Percentiles rank a stretch among this genome's conserved stretches.
Evolutionary conservation across 2,797 vertebrate genomes (phyloP).

Genomic region (Euphonia xanthogaster): DNA sequence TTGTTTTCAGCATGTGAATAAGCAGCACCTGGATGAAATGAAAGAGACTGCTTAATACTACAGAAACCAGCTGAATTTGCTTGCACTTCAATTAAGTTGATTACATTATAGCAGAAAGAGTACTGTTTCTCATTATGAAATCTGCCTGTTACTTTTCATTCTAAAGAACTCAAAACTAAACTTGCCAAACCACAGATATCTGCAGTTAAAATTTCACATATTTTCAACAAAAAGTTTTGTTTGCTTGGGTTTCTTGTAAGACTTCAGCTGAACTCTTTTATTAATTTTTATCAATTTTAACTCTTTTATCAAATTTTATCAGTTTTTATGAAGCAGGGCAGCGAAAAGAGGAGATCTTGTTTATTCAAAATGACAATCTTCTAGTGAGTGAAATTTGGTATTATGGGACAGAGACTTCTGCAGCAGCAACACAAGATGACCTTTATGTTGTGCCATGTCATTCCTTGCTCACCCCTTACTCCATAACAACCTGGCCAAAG

Average conservation of each 20-base stretch:
- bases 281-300: neutral
- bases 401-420: neutral
- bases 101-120: neutral
- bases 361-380: neutral
- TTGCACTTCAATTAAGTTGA: neutral
- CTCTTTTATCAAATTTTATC: neutral
- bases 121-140: neutral
- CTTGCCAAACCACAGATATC: neutral
- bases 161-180: neutral
- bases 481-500: neutral
- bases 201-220: neutral
- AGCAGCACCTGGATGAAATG: constrained; percentile 84
- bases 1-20: constrained; percentile 85
- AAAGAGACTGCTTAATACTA: neutral
- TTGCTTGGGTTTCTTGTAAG: neutral
- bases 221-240: neutral
- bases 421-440: neutral
- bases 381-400: neutral
- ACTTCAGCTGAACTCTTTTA: neutral
- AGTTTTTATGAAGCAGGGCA: neutral
- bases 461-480: neutral
- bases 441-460: neutral
- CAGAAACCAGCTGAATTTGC: neutral
- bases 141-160: neutral
- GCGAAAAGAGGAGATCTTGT: neutral